Evolutionary conservation across 2,888 invertebrate species (phyloP).

Genomic region (Tetragonula carbonaria): DNA sequence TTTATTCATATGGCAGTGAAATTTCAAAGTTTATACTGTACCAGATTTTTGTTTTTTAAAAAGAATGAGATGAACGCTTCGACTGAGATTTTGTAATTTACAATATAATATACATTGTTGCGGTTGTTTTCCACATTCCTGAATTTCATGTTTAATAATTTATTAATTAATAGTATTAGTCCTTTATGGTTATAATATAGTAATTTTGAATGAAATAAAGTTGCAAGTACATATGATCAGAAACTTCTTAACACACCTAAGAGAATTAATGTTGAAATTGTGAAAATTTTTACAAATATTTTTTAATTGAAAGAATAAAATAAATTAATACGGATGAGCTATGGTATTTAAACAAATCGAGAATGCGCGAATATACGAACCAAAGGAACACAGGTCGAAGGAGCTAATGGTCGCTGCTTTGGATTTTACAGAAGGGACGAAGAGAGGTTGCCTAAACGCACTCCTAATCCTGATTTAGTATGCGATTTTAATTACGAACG

Average conservation of each 20-base stretch:
- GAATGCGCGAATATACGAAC: slow-evolving; percentile 48
- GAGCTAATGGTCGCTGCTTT: slow-evolving; percentile 69
- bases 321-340: neutral
- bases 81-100: neutral
- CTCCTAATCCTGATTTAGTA: slow-evolving; percentile 80
- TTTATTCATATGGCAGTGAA: neutral
- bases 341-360: neutral
- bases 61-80: neutral
- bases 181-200: too few species aligned
- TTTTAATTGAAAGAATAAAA: neutral
- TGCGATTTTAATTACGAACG: slow-evolving; percentile 82
- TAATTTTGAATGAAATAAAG: neutral
- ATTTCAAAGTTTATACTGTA: neutral
- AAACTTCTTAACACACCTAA: neutral
- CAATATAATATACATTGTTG: neutral
- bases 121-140: neutral
- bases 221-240: neutral
- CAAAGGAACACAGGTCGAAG: slow-evolving; percentile 39
- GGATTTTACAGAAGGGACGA: slow-evolving; percentile 57
- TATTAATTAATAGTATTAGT: too few species aligned
- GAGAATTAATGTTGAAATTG: neutral
- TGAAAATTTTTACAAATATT: neutral
- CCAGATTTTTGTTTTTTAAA: neutral
- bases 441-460: slow-evolving; percentile 72
- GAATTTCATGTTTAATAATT: too few species aligned